A percentile compares a stretch with the other conserved stretches of the same genome.
These are phyloP conservation scores for Aegotheles bennettii DNA, from an alignment of 2,113 vertebrate genomes.

Conservation along the genomic window DNA sequence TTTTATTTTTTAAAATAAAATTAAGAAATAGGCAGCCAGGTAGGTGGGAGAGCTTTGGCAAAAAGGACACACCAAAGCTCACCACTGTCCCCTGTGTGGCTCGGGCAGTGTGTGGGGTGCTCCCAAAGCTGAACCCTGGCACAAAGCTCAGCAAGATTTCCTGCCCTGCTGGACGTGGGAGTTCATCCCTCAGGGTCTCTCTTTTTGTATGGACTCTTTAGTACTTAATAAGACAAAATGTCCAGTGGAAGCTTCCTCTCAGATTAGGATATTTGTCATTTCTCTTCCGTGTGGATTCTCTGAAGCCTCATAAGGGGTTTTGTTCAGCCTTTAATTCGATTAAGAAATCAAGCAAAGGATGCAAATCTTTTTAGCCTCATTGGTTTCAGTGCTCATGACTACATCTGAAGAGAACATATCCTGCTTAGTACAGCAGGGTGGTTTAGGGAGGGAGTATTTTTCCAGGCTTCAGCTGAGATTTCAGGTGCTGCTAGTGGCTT, in stretches of 20 bases:
- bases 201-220: background rate
- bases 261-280: background rate
- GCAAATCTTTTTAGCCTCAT: constrained; percentile 21
- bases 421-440: background rate
- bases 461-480: background rate
- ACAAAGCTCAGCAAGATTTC: background rate
- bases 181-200: background rate
- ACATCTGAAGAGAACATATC: background rate
- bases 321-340: constrained; percentile 29
- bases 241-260: background rate
- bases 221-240: background rate
- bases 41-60: background rate
- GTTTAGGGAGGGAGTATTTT: background rate
- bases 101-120: rapidly evolving
- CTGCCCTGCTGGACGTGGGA: background rate
- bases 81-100: background rate
- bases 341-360: constrained; percentile 29
- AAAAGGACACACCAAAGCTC: background rate
- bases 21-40: background rate
- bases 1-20: background rate
- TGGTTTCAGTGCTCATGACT: background rate
- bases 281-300: background rate
- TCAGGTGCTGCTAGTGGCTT: background rate
- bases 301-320: background rate
- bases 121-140: rapidly evolving